Percentiles rank a stretch among this genome's conserved stretches.
These are phyloP conservation scores for Blera fallax DNA, from an alignment of 2,888 invertebrate genomes.

Conservation along the genomic window DNA sequence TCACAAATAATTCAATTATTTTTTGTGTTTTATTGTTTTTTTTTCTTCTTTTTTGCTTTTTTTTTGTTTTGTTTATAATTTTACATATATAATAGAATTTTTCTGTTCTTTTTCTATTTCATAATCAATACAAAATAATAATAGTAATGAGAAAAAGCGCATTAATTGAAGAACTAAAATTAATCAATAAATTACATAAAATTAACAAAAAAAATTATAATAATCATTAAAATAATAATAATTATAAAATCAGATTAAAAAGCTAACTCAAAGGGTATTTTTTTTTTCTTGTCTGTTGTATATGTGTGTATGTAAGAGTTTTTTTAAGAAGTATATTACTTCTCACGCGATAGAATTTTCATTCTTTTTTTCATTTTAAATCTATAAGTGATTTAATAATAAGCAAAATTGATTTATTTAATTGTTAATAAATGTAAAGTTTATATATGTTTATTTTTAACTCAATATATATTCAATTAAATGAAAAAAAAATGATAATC, in stretches of 20 bases:
- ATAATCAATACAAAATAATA: constrained; percentile 73
- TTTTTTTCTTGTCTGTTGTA: constrained; percentile 67
- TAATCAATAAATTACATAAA: constrained; percentile 75
- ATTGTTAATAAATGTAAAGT: constrained; percentile 8
- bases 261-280: constrained; percentile 58
- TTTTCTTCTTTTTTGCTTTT: constrained; percentile 57
- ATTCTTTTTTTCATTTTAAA: neutral
- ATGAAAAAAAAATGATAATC: neutral
- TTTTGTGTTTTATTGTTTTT: constrained; percentile 47
- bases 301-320: neutral
- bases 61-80: constrained; percentile 67
- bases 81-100: constrained; percentile 65
- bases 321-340: neutral
- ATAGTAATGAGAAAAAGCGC: constrained; percentile 73
- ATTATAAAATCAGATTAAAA: constrained; percentile 67
- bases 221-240: constrained; percentile 64
- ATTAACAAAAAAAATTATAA: constrained; percentile 72
- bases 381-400: constrained; percentile 8
- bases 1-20: constrained; percentile 70
- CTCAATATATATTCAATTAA: neutral
- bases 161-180: constrained; percentile 75
- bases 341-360: constrained; percentile 5
- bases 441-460: neutral
- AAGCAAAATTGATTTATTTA: neutral
- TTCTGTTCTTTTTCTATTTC: constrained; percentile 66